A percentile compares a stretch with the other conserved stretches of the same genome.
These are phyloP conservation scores for Pseudochromis fuscus DNA, from an alignment of 2,797 vertebrate genomes.

Conservation along the genomic window DNA sequence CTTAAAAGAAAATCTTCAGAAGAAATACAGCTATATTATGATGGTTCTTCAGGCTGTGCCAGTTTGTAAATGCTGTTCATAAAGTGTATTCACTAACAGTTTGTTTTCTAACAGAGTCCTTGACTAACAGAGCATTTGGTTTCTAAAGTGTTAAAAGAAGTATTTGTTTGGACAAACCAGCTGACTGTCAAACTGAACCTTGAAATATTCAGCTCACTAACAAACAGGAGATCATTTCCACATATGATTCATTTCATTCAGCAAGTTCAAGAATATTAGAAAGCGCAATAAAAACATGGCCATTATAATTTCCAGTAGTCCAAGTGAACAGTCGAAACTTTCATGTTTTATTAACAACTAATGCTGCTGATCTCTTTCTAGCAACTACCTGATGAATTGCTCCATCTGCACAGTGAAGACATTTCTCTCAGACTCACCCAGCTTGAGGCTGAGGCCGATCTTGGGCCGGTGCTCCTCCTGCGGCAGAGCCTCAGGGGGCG, in stretches of 20 bases:
- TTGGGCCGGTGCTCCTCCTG: conserved; percentile 95
- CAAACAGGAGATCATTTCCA: too few species aligned
- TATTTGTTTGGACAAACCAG: background rate
- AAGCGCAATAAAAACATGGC: too few species aligned
- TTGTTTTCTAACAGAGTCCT: background rate
- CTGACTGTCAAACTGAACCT: too few species aligned
- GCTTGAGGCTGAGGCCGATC: conserved; percentile 97
- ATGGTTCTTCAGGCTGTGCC: background rate
- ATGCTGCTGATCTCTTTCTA: too few species aligned
- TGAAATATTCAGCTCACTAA: background rate
- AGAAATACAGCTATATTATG: background rate
- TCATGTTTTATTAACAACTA: too few species aligned
- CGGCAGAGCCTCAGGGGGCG: conserved; percentile 92
- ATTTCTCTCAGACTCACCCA: conserved; percentile 83
- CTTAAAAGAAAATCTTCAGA: too few species aligned
- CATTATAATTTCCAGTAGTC: too few species aligned
- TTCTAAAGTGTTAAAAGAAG: background rate
- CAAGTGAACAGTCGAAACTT: too few species aligned
- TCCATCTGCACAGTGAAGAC: too few species aligned
- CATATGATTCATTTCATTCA: too few species aligned
- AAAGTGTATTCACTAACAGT: background rate
- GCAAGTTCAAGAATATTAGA: too few species aligned
- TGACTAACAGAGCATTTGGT: background rate
- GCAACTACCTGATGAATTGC: too few species aligned
- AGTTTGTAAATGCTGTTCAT: background rate